Evolutionary conservation across 2,888 invertebrate species (phyloP), one percentile per base, ranked within the genome.

Genomic region (Calliscelio sp.): DNA sequence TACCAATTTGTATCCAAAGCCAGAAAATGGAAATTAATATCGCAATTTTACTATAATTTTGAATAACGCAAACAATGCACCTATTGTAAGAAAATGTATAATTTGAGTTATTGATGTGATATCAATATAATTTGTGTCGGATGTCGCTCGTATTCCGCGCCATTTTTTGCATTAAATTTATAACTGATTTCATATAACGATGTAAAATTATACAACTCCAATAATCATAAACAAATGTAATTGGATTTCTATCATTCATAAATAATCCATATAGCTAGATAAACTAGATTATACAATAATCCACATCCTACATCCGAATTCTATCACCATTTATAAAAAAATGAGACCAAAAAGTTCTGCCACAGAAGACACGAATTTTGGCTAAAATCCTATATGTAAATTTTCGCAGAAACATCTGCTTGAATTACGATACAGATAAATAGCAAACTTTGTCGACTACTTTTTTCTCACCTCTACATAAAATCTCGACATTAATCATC

Each of bases 31-130:
- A 44, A 63, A 63, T 63, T 46, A 28, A 63, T 63, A 38, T 63
- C n/a, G 44, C 46, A 63, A 63, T 63, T 63, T 63, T 63, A 46
- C 44, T 25, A 41, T 61, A 61, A 63, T 46, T 38, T 28, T 44
- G 41, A 41, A 41, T n/a, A 41, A n/a, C n/a, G n/a, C n/a, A 10
- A 0, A 41, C 10, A 41, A 41, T 41, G n/a, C 10, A n/a, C 41
- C 14, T 41, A 1, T 41, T 41, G n/a, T 41, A 41, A 41, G 41
- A 63, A 63, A 46, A 22, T 24, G 10, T 46, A 63, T 46, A 63
- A 46, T 63, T 63, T 63, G 46, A 63, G 46, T 63, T 28, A 63
- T 25, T 63, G 63, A 46, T 46, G 63, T 18, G 44, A 44, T 28
- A 46, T 63, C 63, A 46, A 63, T 63, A 63, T 63, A 63, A 63